These are phyloP conservation scores for Catocala sponsa DNA, from an alignment of 2,888 invertebrate species.

Conservation along the genomic window DNA sequence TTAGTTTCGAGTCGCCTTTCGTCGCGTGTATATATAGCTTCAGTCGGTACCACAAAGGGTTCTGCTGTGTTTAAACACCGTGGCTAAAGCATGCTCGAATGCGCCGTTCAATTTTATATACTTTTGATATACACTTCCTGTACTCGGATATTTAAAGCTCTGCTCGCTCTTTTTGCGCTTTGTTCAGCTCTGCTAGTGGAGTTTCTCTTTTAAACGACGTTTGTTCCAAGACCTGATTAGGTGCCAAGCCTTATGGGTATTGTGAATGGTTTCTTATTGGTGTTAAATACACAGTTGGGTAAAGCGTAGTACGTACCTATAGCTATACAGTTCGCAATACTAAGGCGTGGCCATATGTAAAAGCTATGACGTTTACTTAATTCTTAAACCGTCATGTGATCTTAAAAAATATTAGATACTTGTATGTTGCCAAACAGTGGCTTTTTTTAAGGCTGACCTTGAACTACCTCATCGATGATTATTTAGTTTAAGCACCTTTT, in stretches of 20 bases:
- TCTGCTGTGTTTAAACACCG: slow-evolving; percentile 59
- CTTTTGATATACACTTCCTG: slow-evolving; percentile 63
- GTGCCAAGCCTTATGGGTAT: slow-evolving; percentile 14
- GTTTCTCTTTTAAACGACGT: slow-evolving; percentile 9
- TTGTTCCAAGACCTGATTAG: slow-evolving; percentile 30
- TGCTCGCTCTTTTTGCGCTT: not conserved
- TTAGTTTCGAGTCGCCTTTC: slow-evolving; percentile 58
- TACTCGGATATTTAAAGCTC: slow-evolving; percentile 25
- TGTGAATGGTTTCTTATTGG: too few relatives aligned
- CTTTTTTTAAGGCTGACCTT: too few relatives aligned
- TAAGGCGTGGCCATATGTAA: too few relatives aligned
- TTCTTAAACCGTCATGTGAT: too few relatives aligned
- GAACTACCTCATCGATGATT: too few relatives aligned
- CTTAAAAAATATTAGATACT: too few relatives aligned
- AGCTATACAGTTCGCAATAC: too few relatives aligned
- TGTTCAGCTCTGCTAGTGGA: not conserved
- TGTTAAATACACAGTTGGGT: not conserved
- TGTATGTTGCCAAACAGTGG: too few relatives aligned
- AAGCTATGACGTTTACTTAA: too few relatives aligned
- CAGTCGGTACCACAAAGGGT: slow-evolving; percentile 58
- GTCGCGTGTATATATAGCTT: slow-evolving; percentile 66
- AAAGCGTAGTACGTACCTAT: too few relatives aligned
- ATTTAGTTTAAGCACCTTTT: too few relatives aligned
- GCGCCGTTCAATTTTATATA: slow-evolving; percentile 49
- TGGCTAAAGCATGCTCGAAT: slow-evolving; percentile 53